Evolutionary conservation across 2,797 vertebrate genomes (phyloP).

Genomic region (Nothura maculosa): DNA sequence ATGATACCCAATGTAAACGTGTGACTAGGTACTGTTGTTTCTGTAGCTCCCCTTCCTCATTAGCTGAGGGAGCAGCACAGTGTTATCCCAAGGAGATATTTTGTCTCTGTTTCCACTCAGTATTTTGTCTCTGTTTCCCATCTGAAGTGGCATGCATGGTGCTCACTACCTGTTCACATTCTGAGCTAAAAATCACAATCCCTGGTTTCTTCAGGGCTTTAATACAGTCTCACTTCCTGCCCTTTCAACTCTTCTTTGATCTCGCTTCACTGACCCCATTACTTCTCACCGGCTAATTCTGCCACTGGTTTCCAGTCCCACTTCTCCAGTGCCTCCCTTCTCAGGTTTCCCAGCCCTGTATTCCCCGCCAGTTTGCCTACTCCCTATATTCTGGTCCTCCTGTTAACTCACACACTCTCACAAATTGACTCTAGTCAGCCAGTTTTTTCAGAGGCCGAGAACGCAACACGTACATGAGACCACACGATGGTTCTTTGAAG

Average conservation of each 20-base stretch:
- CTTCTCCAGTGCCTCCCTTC: neutral
- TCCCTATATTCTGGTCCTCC: neutral
- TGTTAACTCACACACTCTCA: neutral
- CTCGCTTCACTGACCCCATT: neutral
- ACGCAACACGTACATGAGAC: neutral
- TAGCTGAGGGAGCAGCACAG: slow-evolving; percentile 12
- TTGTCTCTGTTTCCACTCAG: neutral
- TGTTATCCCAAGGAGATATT: slow-evolving; percentile 13
- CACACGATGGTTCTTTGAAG: neutral
- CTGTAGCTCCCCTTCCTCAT: neutral
- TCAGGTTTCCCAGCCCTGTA: neutral
- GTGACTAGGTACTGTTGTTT: neutral
- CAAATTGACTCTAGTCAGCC: neutral
- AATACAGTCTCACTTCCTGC: neutral
- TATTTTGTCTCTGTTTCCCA: neutral
- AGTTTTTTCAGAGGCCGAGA: neutral
- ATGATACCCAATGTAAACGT: neutral
- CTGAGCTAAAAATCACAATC: neutral
- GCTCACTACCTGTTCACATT: neutral
- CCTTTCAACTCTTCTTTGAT: neutral
- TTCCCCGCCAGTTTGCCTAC: neutral
- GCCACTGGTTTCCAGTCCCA: neutral
- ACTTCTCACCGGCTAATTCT: neutral
- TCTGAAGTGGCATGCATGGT: neutral
- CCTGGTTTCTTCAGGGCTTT: neutral